phyloP scores from a whole-genome alignment of 1,140 invertebrate genomes.

The Drosophila lacertosa region DNA sequence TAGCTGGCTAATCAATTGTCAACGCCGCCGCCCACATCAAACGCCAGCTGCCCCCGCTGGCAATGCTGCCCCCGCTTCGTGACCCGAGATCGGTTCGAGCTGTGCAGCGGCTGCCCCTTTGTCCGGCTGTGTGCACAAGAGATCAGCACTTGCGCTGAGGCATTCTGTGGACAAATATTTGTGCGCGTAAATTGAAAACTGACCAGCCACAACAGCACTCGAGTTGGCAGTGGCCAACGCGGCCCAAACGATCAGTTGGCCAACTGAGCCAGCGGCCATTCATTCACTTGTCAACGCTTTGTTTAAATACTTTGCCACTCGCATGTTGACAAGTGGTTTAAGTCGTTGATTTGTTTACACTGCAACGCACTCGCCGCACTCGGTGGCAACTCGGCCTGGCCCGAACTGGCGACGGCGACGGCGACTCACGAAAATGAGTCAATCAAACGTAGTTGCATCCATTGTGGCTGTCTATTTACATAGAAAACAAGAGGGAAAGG shows the following conservation, averaged over 20 bases:
- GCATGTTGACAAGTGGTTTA: conserved; percentile 81
- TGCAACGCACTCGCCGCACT: conserved; percentile 36
- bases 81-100: not conserved
- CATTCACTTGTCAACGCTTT: conserved; percentile 80
- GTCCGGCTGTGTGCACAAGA: conserved; percentile 64
- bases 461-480: conserved; percentile 60
- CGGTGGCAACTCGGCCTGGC: conserved; percentile 11
- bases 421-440: conserved; percentile 74
- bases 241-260: conserved; percentile 25
- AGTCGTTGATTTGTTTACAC: conserved; percentile 81
- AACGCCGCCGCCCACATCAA: conserved; percentile 80
- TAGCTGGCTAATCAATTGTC: conserved; percentile 74
- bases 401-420: conserved; percentile 10
- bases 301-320: conserved; percentile 82
- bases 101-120: conserved; percentile 8
- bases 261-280: conserved; percentile 56
- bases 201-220: conserved; percentile 76
- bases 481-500: conserved; percentile 29
- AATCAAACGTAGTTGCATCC: conserved; percentile 66
- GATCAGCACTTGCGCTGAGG: conserved; percentile 79
- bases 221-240: conserved; percentile 55
- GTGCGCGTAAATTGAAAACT: conserved; percentile 79
- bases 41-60: conserved; percentile 39
- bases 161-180: conserved; percentile 80
- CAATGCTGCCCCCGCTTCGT: not conserved